Evolutionary conservation across 2,888 invertebrate genomes (phyloP), one percentile per base, ranked within the genome.

Genomic region (Brenthis hecate): DNA sequence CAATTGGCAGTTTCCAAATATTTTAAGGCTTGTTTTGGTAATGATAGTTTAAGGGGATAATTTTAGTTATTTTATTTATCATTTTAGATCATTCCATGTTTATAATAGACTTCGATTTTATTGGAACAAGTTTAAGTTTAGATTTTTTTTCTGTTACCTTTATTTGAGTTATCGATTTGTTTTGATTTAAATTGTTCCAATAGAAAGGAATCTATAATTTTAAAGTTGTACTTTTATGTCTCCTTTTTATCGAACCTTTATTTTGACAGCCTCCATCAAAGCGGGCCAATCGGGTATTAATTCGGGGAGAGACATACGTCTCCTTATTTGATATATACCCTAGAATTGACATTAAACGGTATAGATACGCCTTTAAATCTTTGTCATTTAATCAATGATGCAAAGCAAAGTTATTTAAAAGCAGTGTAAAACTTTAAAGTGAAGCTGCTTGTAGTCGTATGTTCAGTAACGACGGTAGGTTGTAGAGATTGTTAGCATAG

Each of bases 231-330:
- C 75, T 83, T 90, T 91, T 87, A 86, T 77, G 76, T 75, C 63
- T 84, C 82, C 83, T 82, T 85, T 88, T 92, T 86, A 94, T 91
- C 95, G 94, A 95, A 95, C 95, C 95, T 95, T 95, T 89, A 92
- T 91, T 93, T 94, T 94, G 87, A 93, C 94, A 92, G 93, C 89
- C 89, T 94, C 94, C 90, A 94, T 91, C 89, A 96, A 95, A 81
- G 87, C 94, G 84, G 96, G 96, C 96, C 96, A 96, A 93, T 96
- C 96, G 82, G 95, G 95, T 88, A 96, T 95, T 85, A 96, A 88
- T 93, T 95, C 95, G 85, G 93, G 93, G 77, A 95, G 93, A 91
- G 95, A 94, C 92, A 94, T 94, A 80, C 95, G 94, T 92, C 95
- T 94, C 91, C 93, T 93, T 89, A 94, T 95, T 84, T 94, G 93